Evolutionary conservation across 2,888 invertebrate species (phyloP).

Genomic region (Archips xylosteana): DNA sequence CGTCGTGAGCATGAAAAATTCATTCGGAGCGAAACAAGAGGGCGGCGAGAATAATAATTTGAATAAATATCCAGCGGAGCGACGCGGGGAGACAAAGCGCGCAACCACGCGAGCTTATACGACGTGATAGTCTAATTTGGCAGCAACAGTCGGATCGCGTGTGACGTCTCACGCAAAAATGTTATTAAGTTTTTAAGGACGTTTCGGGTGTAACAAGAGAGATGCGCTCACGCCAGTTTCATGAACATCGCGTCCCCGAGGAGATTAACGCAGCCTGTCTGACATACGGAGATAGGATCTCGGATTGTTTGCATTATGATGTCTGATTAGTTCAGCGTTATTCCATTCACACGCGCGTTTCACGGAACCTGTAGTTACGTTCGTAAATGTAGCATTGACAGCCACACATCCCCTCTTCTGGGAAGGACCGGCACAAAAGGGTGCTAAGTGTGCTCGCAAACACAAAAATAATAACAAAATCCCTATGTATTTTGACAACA

Average conservation of each 20-base stretch:
- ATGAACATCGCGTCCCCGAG: conserved; percentile 52
- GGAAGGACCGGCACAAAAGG: conserved; percentile 78
- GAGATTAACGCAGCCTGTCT: conserved; percentile 45
- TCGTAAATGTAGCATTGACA: conserved; percentile 59
- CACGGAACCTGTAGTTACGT: conserved; percentile 74
- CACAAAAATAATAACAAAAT: conserved; percentile 85
- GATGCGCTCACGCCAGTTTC: conserved; percentile 54
- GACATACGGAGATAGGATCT: conserved; percentile 54
- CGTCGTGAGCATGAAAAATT: conserved; percentile 84
- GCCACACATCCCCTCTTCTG: conserved; percentile 76
- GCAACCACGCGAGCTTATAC: conserved; percentile 78
- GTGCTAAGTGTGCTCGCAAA: conserved; percentile 84
- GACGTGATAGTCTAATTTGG: conserved; percentile 81
- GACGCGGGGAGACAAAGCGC: conserved; percentile 77
- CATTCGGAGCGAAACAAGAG: conserved; percentile 80
- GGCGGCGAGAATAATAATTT: conserved; percentile 82
- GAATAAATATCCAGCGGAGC: conserved; percentile 79
- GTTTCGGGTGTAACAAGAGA: conserved; percentile 59
- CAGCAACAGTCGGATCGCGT: conserved; percentile 64
- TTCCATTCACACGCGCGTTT: conserved; percentile 77
- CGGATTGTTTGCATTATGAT: conserved; percentile 64
- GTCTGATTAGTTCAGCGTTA: conserved; percentile 65
- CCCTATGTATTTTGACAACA: conserved; percentile 85
- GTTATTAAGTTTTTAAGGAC: conserved; percentile 77
- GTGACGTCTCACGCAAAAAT: conserved; percentile 75